Evolutionary conservation across 2,888 invertebrate species (phyloP).

Genomic region (Acanthococcus lagerstroemiae): DNA sequence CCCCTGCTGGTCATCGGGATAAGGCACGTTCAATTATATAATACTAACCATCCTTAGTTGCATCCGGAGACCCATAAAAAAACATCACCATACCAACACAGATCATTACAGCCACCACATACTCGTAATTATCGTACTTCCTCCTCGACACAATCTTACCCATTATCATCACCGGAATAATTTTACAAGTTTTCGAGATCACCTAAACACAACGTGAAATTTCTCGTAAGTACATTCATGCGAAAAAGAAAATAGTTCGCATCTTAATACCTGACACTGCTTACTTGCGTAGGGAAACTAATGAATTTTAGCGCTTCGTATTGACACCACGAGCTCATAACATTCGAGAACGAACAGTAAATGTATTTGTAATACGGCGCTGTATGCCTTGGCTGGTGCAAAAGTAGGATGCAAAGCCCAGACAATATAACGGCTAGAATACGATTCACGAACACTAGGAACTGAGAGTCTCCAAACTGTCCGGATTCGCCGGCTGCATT

Average conservation of each 20-base stretch:
- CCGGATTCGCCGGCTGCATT: conserved; percentile 53
- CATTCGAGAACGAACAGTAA: conserved; percentile 92
- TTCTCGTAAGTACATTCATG: not conserved
- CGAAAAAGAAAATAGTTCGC: not conserved
- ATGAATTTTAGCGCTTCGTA: conserved; percentile 98
- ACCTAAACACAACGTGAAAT: conserved; percentile 51
- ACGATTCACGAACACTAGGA: conserved; percentile 91
- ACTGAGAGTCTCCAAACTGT: conserved; percentile 87
- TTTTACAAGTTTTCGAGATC: conserved; percentile 94
- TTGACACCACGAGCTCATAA: conserved; percentile 98
- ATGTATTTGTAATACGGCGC: conserved; percentile 91
- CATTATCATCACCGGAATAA: conserved; percentile 97
- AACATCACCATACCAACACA: conserved; percentile 90
- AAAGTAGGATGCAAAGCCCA: conserved; percentile 51
- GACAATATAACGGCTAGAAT: conserved; percentile 72
- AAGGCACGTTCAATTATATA: no score
- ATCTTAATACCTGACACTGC: conserved; percentile 7
- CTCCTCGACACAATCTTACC: conserved; percentile 79
- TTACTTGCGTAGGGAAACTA: conserved; percentile 91
- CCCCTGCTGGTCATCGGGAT: not conserved
- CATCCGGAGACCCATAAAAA: conserved; percentile 66
- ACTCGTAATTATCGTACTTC: conserved; percentile 83
- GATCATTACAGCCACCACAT: conserved; percentile 77
- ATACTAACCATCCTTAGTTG: conserved; percentile 45
- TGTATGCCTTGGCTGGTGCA: conserved; percentile 55